phyloP scores from a whole-genome alignment of 2,113 vertebrate genomes.

The Oncorhynchus gorbuscha region DNA sequence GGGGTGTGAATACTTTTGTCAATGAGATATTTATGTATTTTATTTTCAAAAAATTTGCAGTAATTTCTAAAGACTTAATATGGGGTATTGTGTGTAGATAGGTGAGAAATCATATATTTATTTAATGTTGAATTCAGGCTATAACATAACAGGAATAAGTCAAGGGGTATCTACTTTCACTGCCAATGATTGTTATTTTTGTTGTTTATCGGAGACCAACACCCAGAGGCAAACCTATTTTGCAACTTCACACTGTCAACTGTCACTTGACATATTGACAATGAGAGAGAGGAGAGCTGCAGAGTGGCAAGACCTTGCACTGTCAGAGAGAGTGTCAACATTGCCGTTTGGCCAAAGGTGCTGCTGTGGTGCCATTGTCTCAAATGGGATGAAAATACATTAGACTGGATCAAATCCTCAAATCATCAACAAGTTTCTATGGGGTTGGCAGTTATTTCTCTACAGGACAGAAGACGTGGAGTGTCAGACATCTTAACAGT shows the following conservation, averaged over 20 bases:
- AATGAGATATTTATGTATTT: too few relatives aligned
- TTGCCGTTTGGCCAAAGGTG: constrained; percentile 11
- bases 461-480: too few relatives aligned
- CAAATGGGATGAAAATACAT: not conserved
- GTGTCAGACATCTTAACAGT: too few relatives aligned
- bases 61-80: too few relatives aligned
- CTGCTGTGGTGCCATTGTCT: not conserved
- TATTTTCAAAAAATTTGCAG: too few relatives aligned
- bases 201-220: not conserved
- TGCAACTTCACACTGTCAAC: not conserved
- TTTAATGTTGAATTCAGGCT: too few relatives aligned
- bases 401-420: not conserved
- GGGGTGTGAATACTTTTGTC: too few relatives aligned
- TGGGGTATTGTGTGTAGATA: too few relatives aligned
- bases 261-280: constrained; percentile 12
- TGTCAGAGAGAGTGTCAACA: constrained; percentile 28
- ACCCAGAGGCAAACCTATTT: not conserved
- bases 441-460: too few relatives aligned
- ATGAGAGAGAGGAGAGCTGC: not conserved
- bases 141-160: too few relatives aligned
- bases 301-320: constrained; percentile 5
- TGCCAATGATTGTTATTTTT: not conserved
- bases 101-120: too few relatives aligned
- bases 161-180: not conserved
- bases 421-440: too few relatives aligned